phyloP scores from a whole-genome alignment of 2,797 vertebrate genomes.

The Hydrophis major region DNA sequence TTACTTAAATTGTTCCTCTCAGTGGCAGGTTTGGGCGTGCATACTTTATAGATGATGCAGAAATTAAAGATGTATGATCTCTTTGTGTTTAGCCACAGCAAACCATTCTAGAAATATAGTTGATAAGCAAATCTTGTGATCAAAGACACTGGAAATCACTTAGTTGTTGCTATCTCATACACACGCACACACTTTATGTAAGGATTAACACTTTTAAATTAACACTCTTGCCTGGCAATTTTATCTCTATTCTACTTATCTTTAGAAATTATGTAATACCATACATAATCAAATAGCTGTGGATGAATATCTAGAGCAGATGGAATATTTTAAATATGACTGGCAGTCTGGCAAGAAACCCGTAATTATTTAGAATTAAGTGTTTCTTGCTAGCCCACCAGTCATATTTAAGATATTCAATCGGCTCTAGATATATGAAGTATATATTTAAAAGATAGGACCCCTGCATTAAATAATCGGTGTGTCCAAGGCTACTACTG shows the following conservation, averaged over 20 bases:
- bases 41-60: background rate
- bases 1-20: background rate
- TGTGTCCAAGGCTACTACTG: background rate
- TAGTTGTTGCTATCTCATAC: background rate
- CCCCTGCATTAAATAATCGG: background rate
- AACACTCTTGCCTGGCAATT: background rate
- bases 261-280: background rate
- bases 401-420: background rate
- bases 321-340: background rate
- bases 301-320: background rate
- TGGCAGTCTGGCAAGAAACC: background rate
- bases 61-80: background rate
- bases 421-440: background rate
- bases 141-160: background rate
- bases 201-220: background rate
- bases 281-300: background rate
- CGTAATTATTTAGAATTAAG: background rate
- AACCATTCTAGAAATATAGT: background rate
- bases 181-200: background rate
- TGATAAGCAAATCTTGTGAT: background rate
- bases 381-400: background rate
- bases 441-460: background rate
- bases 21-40: background rate
- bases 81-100: background rate
- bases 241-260: background rate